Evolutionary conservation across 2,113 vertebrate genomes (phyloP).

Genomic region (Cariama cristata): DNA sequence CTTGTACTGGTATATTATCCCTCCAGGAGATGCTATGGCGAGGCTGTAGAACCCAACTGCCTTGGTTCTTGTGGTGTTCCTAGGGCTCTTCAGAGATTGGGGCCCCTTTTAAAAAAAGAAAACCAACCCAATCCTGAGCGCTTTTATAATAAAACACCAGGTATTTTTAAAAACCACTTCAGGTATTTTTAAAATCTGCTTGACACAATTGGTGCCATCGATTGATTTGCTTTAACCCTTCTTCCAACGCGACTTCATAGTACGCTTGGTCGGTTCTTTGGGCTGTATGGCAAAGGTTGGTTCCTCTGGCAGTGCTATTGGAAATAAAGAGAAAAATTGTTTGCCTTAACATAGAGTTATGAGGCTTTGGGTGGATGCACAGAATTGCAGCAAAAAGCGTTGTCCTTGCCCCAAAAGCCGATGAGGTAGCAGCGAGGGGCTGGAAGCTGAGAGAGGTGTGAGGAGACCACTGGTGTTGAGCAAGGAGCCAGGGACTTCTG

Average conservation of each 20-base stretch:
- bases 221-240: not conserved
- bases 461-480: not conserved
- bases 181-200: not conserved
- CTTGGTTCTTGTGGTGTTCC: not conserved
- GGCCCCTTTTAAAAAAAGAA: not conserved
- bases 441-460: accelerated
- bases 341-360: not conserved
- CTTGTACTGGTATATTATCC: not conserved
- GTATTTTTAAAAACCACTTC: not conserved
- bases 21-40: not conserved
- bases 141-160: not conserved
- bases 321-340: not conserved
- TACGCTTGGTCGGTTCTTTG: not conserved
- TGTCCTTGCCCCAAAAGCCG: not conserved
- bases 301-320: not conserved
- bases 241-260: not conserved
- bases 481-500: not conserved
- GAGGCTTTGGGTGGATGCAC: not conserved
- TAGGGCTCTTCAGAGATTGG: not conserved
- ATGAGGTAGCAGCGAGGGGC: too few species aligned
- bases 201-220: not conserved
- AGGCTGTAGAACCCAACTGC: not conserved
- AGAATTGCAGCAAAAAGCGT: not conserved
- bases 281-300: not conserved
- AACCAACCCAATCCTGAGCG: accelerated